Base-by-base conservation (phyloP, 1,140 invertebrate species). In the Laodelphax striatellus region DNA sequence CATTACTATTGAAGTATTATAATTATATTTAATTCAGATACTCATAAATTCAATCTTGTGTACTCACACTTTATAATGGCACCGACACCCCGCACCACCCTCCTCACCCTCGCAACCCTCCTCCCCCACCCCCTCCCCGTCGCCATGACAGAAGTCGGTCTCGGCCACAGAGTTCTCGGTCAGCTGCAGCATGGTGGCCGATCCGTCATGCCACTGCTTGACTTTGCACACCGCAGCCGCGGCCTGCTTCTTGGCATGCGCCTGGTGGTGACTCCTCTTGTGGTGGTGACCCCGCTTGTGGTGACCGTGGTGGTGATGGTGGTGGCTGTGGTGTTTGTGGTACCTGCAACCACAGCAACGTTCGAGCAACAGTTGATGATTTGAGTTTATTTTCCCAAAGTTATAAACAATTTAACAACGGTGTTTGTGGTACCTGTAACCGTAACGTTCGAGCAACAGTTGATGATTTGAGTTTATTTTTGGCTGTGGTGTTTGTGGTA, bases 191-290 rank as follows among this genome's bases (percentile, higher is more conserved):
- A 50, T 22, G 16, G 21, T 63, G n/a, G 57, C 58, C 24, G 41
- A 58, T 14, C 62, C 62, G 24, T 63, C 62, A 53, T 63, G 52
- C 62, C 62, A 63, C 21, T 63, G 62, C 19, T 54, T 53, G 16
- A 63, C 62, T 52, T 63, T 63, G n/a, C 62, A 58, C 42, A 60
- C 21, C 6, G 62, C 57, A 16, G 53, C 52, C 57, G 55, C 56
- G 21, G 24, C 24, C 24, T 54, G n/a, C 24, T 28, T 28, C 24
- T 28, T 28, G 24, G 2, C 24, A 6, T n/a, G 19, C 52, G n/a
- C 24, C n/a, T 55, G 5, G 17, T 52, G 61, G 24, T 58, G n/a
- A 56, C 31, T 38, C 2, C 53, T 46, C 17, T 59, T 55, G 24
- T 43, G 55, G 43, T 57, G 43, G 22, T 58, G 57, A 21, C 22